Evolutionary conservation across 2,113 vertebrate genomes (phyloP).

Genomic region (Cygnus buccinator): DNA sequence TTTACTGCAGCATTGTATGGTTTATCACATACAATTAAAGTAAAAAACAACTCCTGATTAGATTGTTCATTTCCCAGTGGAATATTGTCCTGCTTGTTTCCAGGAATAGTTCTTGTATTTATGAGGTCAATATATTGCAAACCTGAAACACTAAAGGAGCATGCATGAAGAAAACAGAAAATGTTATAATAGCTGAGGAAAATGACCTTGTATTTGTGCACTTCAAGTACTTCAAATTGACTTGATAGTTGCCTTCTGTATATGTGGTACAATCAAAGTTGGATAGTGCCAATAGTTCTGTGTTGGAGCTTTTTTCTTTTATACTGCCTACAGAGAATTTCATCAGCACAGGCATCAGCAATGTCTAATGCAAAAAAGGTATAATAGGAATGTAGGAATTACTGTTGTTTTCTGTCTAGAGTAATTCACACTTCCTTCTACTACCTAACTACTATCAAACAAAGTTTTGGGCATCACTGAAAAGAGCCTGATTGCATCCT

Average conservation of each 20-base stretch:
- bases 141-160: not conserved
- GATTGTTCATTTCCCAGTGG: conserved; percentile 42
- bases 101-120: conserved; percentile 66
- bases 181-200: conserved; percentile 14
- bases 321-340: not conserved
- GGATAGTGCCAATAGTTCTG: not conserved
- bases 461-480: not conserved
- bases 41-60: conserved; percentile 69
- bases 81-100: conserved; percentile 51
- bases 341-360: not conserved
- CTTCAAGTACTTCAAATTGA: conserved; percentile 19
- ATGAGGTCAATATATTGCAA: conserved; percentile 54
- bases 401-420: not conserved
- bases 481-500: not conserved
- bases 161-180: conserved; percentile 20
- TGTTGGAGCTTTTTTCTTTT: conserved; percentile 3
- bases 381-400: not conserved
- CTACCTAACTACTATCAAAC: not conserved
- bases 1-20: conserved; percentile 63
- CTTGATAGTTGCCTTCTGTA: conserved; percentile 29
- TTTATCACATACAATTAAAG: conserved; percentile 69
- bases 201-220: conserved; percentile 16
- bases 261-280: conserved; percentile 20
- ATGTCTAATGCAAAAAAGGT: not conserved
- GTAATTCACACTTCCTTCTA: not conserved